Base-by-base conservation (phyloP, 35 echinoderm and acorn worm species). In the Stichopus chloronotus region DNA sequence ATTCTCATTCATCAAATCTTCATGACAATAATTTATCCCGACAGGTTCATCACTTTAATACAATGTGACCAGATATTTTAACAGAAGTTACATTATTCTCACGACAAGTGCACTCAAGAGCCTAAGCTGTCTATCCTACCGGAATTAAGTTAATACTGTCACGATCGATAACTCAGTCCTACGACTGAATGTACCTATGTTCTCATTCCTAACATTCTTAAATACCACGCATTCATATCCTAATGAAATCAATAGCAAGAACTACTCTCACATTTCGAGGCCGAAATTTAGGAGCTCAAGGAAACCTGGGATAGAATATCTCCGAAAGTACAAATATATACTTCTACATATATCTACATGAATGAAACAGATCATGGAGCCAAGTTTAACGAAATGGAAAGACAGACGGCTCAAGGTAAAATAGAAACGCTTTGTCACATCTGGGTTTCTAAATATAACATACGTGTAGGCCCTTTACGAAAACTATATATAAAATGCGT, bases 141-240 rank as follows among this genome's bases (percentile, higher is more conserved):
- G 69, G 7, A 21, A 4, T 43, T 24, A 14, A 21, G 69, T 74
- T 74, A n/a, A 74, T 74, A 61, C 14, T 61, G 59, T 61, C 59
- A 61, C 1, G 8, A 61, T 61, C 14, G 59, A 74, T 74, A 74
- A 74, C 69, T 16, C 17, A n/a, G 22, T n/a, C 30, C 30, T 43
- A 43, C 30, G 30, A 43, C 30, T 43, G 30, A 43, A 25, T 58
- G 82, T 56, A 85, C 82, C 82, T 85, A 58, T 85, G 82, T 85
- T 85, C 82, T 85, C 82, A 85, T 85, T 85, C 82, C 82, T 58
- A 55, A 85, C 82, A 85, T 85, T 74, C 69, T 74, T 16, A 74
- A 74, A 74, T 74, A 74, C 69, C 69, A 74, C 22, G 22, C 69
- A 74, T 74, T 74, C 69, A 74, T 74, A 74, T 16, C 69, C 19